Evolutionary conservation across 2,888 invertebrate genomes (phyloP), one percentile per base, ranked within the genome.

Genomic region (Xestoiulus laeticollis): DNA sequence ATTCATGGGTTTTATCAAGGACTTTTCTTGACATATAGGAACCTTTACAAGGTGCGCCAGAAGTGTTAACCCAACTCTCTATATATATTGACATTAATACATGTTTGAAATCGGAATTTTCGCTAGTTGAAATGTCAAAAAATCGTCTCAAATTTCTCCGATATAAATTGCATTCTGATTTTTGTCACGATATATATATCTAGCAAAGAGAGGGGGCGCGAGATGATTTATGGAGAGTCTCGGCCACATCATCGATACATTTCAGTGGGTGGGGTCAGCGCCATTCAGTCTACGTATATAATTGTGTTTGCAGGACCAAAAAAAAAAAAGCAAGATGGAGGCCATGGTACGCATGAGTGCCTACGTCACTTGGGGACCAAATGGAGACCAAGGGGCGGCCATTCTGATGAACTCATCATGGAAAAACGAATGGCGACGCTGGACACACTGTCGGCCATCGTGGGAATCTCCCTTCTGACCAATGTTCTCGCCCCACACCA

Each of bases 401-500:
- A 68, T 68, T 26, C 26, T 68, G 68, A 68, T 68, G 68, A 68
- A 68, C 68, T 68, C 68, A 68, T 68, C 68, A 68, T 68, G 68
- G 68, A 68, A 68, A 68, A 68, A 26, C 68, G 68, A 68, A 68
- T 68, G 68, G 68, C 26, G 68, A 26, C 68, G 68, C 68, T 68
- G 68, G 68, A 68, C 68, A 68, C 68, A 26, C 1, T n/a, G n/a
- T 26, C 68, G 26, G 68, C 43, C 85, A 85, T 85, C 85, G 85
- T 85, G 85, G 85, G 85, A 85, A 85, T 85, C 22, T 85, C 85
- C 38, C n/a, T 4, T 85, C 16, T 38, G 85, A 85, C 85, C 85
- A 85, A 85, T 85, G 43, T 38, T 22, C 33, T 33, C 85, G 30
- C 38, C 85, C 2, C 38, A 8, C 43, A 10, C 33, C 19, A 33